Base-by-base conservation (phyloP, 2,888 invertebrate genomes). In the Sinelater perroti region DNA sequence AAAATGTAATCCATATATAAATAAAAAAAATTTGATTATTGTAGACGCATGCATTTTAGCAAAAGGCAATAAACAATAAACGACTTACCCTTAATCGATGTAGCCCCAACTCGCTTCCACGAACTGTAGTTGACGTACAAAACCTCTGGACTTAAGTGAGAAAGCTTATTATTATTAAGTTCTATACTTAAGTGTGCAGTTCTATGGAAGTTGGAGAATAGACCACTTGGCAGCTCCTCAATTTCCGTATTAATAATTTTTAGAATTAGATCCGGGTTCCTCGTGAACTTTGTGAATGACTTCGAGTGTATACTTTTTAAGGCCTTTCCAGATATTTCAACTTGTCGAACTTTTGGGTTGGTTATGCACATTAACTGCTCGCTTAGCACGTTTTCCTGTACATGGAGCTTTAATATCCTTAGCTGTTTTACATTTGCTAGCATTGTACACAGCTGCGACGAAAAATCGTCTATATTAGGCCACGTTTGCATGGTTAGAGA, bases 21-120 rank as follows among this genome's bases (percentile, higher is more conserved):
- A n/a, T n/a, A n/a, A n/a, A n/a, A n/a, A n/a, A n/a, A n/a, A n/a
- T n/a, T n/a, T n/a, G n/a, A n/a, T n/a, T n/a, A n/a, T n/a, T n/a
- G n/a, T n/a, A n/a, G n/a, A n/a, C n/a, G n/a, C n/a, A n/a, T n/a
- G n/a, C n/a, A n/a, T n/a, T n/a, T n/a, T n/a, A n/a, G n/a, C n/a
- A n/a, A n/a, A n/a, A n/a, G n/a, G n/a, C n/a, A n/a, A n/a, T n/a
- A n/a, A n/a, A n/a, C n/a, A n/a, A n/a, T n/a, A n/a, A n/a, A 13
- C 26, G 11, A 38, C 81, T 79, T 78, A 90, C 91, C 90, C 79
- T 90, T 87, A 53, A 94, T 87, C 74, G 93, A 84, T 72, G 91
- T 90, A 3, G 94, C 93, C 8, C 93, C 93, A 64, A 91, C 89
- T 65, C 89, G 87, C 77, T 93, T 93, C 93, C 93, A 93, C 68